These are phyloP conservation scores for Dolichotis patagonum DNA, from an alignment of 2,113 vertebrate species.

Conservation along the genomic window DNA sequence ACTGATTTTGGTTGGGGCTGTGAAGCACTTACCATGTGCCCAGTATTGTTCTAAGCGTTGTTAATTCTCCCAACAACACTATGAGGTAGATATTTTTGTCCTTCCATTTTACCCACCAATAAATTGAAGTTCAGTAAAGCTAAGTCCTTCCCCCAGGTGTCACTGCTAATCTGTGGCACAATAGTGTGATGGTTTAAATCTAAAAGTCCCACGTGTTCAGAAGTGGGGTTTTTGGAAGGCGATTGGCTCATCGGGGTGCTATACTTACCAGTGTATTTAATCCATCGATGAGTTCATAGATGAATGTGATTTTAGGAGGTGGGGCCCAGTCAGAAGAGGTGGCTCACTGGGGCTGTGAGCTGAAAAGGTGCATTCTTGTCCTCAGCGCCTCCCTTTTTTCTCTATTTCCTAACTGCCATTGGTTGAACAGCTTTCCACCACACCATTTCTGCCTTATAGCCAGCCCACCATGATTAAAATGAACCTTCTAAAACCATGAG, in stretches of 20 bases:
- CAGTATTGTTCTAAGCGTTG: neutral
- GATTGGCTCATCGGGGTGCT: neutral
- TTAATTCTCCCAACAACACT: neutral
- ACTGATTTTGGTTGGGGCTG: neutral
- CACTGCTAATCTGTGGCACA: neutral
- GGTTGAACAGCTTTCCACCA: neutral
- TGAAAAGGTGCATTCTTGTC: neutral
- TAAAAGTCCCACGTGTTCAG: neutral
- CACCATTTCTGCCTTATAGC: neutral
- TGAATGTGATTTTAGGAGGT: neutral
- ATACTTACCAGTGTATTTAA: neutral
- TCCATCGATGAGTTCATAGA: neutral
- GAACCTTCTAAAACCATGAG: neutral
- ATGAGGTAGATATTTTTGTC: neutral
- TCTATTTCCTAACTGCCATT: neutral
- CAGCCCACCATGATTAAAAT: neutral
- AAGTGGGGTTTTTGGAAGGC: neutral
- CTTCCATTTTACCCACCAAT: neutral
- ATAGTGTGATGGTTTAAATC: neutral
- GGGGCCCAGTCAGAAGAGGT: neutral
- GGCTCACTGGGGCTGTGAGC: neutral
- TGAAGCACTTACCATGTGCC: neutral
- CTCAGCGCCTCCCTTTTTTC: neutral
- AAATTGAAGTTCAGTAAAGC: neutral
- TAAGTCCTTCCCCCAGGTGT: neutral